Evolutionary conservation across 2,113 vertebrate species (phyloP).

Genomic region (Ceyx cyanopectus): DNA sequence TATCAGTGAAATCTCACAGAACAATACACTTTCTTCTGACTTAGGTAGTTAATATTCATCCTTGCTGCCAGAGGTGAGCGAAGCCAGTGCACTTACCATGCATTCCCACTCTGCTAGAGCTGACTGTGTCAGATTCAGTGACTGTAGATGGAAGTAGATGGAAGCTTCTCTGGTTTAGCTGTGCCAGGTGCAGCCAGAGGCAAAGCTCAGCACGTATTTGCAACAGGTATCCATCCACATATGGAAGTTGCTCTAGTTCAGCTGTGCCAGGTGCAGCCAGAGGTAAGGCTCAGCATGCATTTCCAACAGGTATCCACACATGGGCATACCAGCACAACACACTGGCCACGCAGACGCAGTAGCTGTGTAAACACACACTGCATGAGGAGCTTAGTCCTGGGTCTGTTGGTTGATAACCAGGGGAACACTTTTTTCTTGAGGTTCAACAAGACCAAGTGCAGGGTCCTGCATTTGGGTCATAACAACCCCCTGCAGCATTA

Average conservation of each 20-base stretch:
- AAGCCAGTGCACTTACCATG: background rate
- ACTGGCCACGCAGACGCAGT: background rate
- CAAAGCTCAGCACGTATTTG: background rate
- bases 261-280: background rate
- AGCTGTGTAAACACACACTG: fast-evolving
- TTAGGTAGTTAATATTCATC: background rate
- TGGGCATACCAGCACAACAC: background rate
- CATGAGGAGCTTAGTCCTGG: background rate
- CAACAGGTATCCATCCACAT: background rate
- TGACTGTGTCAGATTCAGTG: background rate
- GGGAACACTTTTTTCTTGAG: background rate
- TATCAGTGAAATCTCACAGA: background rate
- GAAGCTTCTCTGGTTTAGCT: background rate
- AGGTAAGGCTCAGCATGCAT: background rate
- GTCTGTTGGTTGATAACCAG: background rate
- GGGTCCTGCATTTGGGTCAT: too few species aligned
- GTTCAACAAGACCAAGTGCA: too few species aligned
- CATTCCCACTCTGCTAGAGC: background rate
- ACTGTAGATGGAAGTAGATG: background rate
- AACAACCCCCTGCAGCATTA: too few species aligned
- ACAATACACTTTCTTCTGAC: background rate
- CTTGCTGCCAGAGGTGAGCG: background rate
- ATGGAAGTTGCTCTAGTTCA: background rate
- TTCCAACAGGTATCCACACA: background rate
- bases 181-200: background rate